phyloP scores from a whole-genome alignment of 2,113 vertebrate species.

The Cheirogaleus medius region DNA sequence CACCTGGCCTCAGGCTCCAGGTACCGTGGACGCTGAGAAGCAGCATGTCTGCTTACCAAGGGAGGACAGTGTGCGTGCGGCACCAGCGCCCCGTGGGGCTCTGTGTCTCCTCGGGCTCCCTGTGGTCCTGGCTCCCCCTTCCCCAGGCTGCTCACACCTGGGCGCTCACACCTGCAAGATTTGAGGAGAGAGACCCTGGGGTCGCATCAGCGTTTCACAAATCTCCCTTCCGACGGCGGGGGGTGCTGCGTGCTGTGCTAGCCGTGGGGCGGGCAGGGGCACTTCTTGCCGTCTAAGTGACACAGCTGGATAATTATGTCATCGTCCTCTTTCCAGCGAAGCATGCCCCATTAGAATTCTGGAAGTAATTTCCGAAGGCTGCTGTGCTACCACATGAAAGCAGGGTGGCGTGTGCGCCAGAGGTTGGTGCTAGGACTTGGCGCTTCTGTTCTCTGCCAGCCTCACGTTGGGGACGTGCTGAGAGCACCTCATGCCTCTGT shows the following conservation, averaged over 20 bases:
- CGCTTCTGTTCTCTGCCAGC: background rate
- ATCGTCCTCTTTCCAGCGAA: background rate
- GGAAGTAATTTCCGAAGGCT: background rate
- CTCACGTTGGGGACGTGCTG: rapidly evolving
- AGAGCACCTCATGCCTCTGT: background rate
- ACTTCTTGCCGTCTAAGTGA: background rate
- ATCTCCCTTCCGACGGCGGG: rapidly evolving
- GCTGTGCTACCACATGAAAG: background rate
- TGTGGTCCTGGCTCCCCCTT: rapidly evolving
- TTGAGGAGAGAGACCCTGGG: rapidly evolving
- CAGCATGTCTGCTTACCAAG: rapidly evolving
- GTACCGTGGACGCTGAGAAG: rapidly evolving
- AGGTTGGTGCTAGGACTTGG: background rate
- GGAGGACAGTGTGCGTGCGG: background rate
- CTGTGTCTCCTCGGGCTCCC: background rate
- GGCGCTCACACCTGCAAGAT: rapidly evolving
- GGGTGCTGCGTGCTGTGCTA: rapidly evolving
- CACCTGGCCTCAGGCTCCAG: background rate
- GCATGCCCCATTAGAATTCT: background rate
- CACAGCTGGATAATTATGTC: background rate
- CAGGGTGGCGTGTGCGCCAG: rapidly evolving
- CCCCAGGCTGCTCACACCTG: background rate
- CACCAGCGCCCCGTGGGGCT: background rate
- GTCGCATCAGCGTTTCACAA: no score
- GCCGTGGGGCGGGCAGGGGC: rapidly evolving